Conservation (phyloP, 2,888 invertebrate genomes). For the Lycia hirtaria region DNA sequence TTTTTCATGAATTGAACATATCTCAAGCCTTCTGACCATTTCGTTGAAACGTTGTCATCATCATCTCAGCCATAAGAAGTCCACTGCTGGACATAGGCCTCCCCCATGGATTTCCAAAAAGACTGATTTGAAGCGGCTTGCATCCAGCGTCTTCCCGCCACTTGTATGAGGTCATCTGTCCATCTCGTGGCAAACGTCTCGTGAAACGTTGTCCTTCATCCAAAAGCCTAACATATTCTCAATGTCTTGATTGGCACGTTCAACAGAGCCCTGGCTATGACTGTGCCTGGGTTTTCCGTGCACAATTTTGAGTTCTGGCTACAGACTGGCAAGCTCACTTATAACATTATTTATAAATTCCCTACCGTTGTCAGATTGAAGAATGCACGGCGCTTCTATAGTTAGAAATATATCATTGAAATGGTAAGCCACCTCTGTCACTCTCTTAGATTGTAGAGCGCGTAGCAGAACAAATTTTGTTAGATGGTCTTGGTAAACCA, state of each 20-base stretch:
- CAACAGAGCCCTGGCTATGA: slow-evolving; percentile 26
- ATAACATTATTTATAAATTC: background rate
- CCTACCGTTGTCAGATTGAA: slow-evolving; percentile 36
- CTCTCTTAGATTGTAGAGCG: background rate
- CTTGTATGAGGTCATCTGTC: background rate
- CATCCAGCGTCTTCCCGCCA: no score
- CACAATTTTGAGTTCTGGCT: slow-evolving; percentile 24
- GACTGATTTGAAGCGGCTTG: no score
- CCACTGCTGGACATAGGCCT: no score
- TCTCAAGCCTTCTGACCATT: background rate
- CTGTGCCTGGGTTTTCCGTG: slow-evolving; percentile 54
- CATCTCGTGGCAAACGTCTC: no score
- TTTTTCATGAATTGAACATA: background rate
- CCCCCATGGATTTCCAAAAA: no score
- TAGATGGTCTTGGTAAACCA: slow-evolving; percentile 47
- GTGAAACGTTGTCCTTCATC: background rate
- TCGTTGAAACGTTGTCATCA: background rate
- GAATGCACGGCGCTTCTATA: slow-evolving; percentile 34
- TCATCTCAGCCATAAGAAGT: no score
- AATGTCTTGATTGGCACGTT: slow-evolving; percentile 2
- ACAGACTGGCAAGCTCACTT: background rate
- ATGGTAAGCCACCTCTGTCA: background rate
- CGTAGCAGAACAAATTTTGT: slow-evolving; percentile 56
- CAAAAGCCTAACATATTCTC: background rate
- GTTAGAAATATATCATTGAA: background rate